A percentile compares a stretch with the other conserved stretches of the same genome.
Evolutionary conservation across 1,140 invertebrate genomes (phyloP).

Genomic region (Drosophila orena): DNA sequence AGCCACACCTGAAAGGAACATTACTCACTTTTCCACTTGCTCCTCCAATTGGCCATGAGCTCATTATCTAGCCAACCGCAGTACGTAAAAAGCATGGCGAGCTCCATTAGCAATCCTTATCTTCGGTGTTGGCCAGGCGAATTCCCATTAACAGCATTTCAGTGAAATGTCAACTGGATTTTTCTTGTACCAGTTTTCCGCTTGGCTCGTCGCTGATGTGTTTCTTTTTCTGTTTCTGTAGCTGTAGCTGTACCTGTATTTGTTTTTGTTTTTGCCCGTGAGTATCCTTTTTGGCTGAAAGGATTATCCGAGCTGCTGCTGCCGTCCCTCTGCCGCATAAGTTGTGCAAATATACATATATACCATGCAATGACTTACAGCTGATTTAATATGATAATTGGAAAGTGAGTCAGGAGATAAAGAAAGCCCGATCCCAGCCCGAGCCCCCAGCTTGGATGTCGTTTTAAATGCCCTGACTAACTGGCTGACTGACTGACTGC

Average conservation of each 20-base stretch:
- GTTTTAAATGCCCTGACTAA: conserved; percentile 54
- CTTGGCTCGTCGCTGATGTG: conserved; percentile 37
- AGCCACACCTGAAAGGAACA: conserved; percentile 5
- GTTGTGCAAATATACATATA: conserved; percentile 76
- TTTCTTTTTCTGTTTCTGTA: too few species aligned
- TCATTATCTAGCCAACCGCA: conserved; percentile 24
- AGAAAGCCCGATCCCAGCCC: conserved; percentile 3
- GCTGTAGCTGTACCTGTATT: background rate
- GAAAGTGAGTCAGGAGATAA: conserved; percentile 65
- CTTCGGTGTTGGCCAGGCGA: conserved; percentile 38
- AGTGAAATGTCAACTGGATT: conserved; percentile 62
- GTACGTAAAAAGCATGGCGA: background rate
- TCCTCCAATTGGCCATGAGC: conserved; percentile 1
- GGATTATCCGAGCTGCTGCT: conserved; percentile 49
- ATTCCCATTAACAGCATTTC: conserved; percentile 72
- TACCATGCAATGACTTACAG: conserved; percentile 72
- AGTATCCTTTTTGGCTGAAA: conserved; percentile 54
- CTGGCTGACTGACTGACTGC: background rate
- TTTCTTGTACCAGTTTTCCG: conserved; percentile 40
- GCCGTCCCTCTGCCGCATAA: conserved; percentile 46
- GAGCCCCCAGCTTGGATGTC: conserved; percentile 40
- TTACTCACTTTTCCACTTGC: background rate
- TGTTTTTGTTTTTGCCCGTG: conserved; percentile 17
- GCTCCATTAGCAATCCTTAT: conserved; percentile 40
- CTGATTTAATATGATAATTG: conserved; percentile 80